Evolutionary conservation across 2,113 vertebrate species (phyloP), one percentile per base, ranked within the genome.

Genomic region (Mustela nigripes): DNA sequence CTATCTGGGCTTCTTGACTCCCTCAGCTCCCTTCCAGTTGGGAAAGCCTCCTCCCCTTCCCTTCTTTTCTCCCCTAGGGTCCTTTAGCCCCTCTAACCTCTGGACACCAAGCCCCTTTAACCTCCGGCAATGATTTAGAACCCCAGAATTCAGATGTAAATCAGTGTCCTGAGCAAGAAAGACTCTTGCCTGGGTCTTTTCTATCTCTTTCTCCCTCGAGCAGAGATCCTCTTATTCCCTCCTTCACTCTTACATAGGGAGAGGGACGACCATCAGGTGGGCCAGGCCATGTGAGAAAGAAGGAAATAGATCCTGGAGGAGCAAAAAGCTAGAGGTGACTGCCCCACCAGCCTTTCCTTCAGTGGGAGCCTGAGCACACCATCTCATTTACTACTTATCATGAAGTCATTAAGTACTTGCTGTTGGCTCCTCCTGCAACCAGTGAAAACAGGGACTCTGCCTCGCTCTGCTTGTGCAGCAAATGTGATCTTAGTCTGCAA

Each of bases 111-210:
- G 56, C 42, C 91, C n/a, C 67, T 69, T 69, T 73, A 69, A 83
- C 69, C 60, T 8, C 2, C 42, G 67, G 53, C 26, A 89, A 63
- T 58, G 69, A 42, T 76, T 60, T 36, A 33, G 84, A 71, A 93
- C 5, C 45, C 48, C 81, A 67, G 60, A 53, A 97, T 58, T 89
- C 63, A 95, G 28, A 92, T 24, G 11, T 39, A 82, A 86, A 65
- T 94, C 62, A 58, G 22, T 89, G 82, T 95, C 31, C 12, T 85
- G 36, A 86, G 33, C 58, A 71, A 85, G 18, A 92, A 89, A 89
- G n/a, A 60, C 4, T 48, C 58, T 22, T 73, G 16, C 24, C 42
- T 53, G 48, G 65, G 26, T 92, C 85, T 48, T 33, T 18, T 87
- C 87, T 48, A 28, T 21, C 50, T 80, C 71, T 58, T 53, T 36